These are phyloP conservation scores for Dunckerocampus dactyliophorus DNA, from an alignment of 2,113 vertebrate species.

Conservation along the genomic window DNA sequence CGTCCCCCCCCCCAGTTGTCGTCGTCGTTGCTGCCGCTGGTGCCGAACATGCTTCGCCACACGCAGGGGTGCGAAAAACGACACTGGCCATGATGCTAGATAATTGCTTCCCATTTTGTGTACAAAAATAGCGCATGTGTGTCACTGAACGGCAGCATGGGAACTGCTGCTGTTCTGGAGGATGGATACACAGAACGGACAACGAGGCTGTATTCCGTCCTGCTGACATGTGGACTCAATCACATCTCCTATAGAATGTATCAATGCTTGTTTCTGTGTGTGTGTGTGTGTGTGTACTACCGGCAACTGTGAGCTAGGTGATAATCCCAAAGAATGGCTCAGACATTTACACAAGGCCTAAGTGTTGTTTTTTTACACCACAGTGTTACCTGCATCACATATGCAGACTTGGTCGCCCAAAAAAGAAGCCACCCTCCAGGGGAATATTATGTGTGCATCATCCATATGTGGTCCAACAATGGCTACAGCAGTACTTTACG, in stretches of 20 bases:
- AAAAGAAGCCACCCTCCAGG: slow-evolving; percentile 27
- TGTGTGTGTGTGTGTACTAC: slow-evolving; percentile 22
- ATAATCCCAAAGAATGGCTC: slow-evolving; percentile 58
- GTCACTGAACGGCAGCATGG: slow-evolving; percentile 59
- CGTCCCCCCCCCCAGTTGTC: slow-evolving; percentile 44
- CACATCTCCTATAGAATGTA: slow-evolving; percentile 24
- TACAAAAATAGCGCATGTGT: slow-evolving; percentile 73
- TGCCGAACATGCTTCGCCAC: slow-evolving; percentile 61
- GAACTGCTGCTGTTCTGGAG: slow-evolving; percentile 54
- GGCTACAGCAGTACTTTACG: slow-evolving; percentile 46
- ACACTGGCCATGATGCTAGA: slow-evolving; percentile 72
- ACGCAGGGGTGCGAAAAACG: slow-evolving; percentile 67
- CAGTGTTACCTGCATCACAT: slow-evolving; percentile 73
- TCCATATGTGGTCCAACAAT: slow-evolving; percentile 45
- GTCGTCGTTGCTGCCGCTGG: slow-evolving; percentile 25
- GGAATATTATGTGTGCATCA: slow-evolving; percentile 24
- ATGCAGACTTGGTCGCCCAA: slow-evolving; percentile 52
- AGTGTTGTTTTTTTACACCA: slow-evolving; percentile 74
- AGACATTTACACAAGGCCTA: slow-evolving; percentile 68
- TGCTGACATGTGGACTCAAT: slow-evolving; percentile 12
- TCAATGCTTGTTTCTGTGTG: slow-evolving; percentile 12
- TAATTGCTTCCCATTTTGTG: slow-evolving; percentile 77
- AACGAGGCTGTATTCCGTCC: slow-evolving; percentile 10
- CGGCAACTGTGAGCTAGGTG: slow-evolving; percentile 54
- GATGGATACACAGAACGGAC: slow-evolving; percentile 61